phyloP scores from a whole-genome alignment of 1,140 invertebrate species.

The Drosophila ercepeae region DNA sequence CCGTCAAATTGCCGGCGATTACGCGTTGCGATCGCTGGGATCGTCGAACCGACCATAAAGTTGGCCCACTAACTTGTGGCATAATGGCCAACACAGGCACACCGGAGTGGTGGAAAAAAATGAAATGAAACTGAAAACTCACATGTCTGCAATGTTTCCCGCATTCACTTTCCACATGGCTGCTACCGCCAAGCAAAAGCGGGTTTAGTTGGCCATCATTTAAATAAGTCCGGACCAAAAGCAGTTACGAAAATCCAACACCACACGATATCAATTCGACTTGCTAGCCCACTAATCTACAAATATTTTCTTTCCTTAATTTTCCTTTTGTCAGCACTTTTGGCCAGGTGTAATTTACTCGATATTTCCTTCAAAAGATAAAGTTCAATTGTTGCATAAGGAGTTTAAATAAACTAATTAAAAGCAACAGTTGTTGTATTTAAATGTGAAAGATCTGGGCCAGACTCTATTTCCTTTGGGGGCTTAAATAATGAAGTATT shows the following conservation, averaged over 20 bases:
- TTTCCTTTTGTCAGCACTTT: conserved; percentile 6
- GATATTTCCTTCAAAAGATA: not conserved
- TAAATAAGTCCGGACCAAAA: conserved; percentile 65
- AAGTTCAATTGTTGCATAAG: not conserved
- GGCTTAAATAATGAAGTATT: conserved; percentile 2
- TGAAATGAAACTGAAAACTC: conserved; percentile 61
- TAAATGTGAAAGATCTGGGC: not conserved
- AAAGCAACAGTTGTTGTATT: not conserved
- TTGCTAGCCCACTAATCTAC: conserved; percentile 59
- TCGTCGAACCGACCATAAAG: conserved; percentile 53
- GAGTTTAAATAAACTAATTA: not conserved
- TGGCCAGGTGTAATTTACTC: not conserved
- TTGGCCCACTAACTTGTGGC: conserved; percentile 72
- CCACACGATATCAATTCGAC: conserved; percentile 10
- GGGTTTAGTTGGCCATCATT: conserved; percentile 66
- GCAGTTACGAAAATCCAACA: conserved; percentile 59
- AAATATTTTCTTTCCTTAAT: conserved; percentile 40
- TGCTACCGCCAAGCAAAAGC: conserved; percentile 39
- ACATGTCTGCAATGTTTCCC: conserved; percentile 73
- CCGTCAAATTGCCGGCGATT: conserved; percentile 73
- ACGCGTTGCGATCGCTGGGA: conserved; percentile 62
- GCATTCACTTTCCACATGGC: conserved; percentile 81
- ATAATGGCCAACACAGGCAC: conserved; percentile 60
- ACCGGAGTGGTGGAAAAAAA: conserved; percentile 23
- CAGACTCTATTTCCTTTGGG: not conserved